These are phyloP conservation scores for Zaprionus capensis DNA, from an alignment of 1,140 invertebrate genomes.

Conservation along the genomic window DNA sequence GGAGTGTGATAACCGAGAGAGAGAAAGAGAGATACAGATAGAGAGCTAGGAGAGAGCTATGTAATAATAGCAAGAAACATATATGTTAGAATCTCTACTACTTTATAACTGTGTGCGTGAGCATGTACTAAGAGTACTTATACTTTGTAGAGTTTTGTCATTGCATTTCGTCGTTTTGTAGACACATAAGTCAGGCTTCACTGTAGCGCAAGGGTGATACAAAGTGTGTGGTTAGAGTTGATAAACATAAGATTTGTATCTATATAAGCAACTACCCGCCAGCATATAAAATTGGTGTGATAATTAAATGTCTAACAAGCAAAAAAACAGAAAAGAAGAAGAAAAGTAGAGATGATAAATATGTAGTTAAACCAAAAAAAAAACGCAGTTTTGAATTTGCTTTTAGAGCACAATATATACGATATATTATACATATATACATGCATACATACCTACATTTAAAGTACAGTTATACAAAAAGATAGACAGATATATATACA, in stretches of 20 bases:
- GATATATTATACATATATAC: conserved; percentile 44
- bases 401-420: conserved; percentile 57
- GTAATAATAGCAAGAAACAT: conserved; percentile 8
- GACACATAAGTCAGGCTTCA: conserved; percentile 72
- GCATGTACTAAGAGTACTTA: conserved; percentile 55
- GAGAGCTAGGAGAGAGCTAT: conserved; percentile 13
- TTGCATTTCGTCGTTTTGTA: conserved; percentile 68
- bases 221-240: conserved; percentile 50
- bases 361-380: conserved; percentile 39
- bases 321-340: conserved; percentile 32
- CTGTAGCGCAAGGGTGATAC: conserved; percentile 79
- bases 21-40: conserved; percentile 14
- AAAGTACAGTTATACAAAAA: conserved; percentile 9
- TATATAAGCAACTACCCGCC: conserved; percentile 78
- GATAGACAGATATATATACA: conserved; percentile 5
- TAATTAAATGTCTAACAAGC: conserved; percentile 72
- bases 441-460: conserved; percentile 37
- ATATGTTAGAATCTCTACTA: conserved; percentile 17
- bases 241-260: conserved; percentile 45
- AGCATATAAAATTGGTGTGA: conserved; percentile 82
- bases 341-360: conserved; percentile 15
- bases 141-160: conserved; percentile 52
- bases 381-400: conserved; percentile 60
- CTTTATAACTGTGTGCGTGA: conserved; percentile 5
- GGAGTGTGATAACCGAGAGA: conserved; percentile 65